phyloP scores from a whole-genome alignment of 1,140 invertebrate genomes.

The Drosophila pachea region DNA sequence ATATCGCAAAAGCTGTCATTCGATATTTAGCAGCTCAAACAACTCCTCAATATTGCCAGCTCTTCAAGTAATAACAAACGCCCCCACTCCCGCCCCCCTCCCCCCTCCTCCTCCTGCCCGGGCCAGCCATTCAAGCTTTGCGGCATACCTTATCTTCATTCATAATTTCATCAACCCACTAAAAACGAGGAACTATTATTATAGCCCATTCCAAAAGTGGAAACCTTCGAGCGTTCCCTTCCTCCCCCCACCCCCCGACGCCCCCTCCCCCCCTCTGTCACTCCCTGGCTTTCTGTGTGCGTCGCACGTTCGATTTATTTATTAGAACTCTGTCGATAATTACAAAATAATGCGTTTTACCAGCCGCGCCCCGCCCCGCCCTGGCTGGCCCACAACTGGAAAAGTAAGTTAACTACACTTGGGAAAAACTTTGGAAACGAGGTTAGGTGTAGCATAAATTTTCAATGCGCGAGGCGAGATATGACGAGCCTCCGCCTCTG shows the following conservation, averaged over 20 bases:
- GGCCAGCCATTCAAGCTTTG: constrained; percentile 33
- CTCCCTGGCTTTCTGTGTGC: not conserved
- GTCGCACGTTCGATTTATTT: constrained; percentile 56
- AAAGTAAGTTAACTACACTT: constrained; percentile 43
- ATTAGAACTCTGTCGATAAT: constrained; percentile 77
- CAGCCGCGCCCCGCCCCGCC: constrained; percentile 12
- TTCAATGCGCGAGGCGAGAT: constrained; percentile 17
- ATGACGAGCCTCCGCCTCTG: not conserved
- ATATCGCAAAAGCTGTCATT: too few species aligned
- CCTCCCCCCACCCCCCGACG: constrained; percentile 39
- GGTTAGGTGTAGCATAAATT: constrained; percentile 70
- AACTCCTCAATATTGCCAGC: constrained; percentile 1
- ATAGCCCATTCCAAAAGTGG: constrained; percentile 27
- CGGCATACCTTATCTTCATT: constrained; percentile 73
- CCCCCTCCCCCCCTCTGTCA: constrained; percentile 5
- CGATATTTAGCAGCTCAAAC: too few species aligned
- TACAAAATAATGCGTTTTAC: constrained; percentile 76
- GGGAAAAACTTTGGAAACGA: constrained; percentile 58
- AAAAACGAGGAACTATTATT: constrained; percentile 32
- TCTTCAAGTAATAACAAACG: not conserved
- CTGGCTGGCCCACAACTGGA: constrained; percentile 9
- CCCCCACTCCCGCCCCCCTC: not conserved
- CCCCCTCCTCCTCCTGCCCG: too few species aligned
- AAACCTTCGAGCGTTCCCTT: too few species aligned
- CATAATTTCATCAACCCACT: constrained; percentile 76